Evolutionary conservation across 2,113 vertebrate genomes (phyloP).

Genomic region (Crotalus horridus): DNA sequence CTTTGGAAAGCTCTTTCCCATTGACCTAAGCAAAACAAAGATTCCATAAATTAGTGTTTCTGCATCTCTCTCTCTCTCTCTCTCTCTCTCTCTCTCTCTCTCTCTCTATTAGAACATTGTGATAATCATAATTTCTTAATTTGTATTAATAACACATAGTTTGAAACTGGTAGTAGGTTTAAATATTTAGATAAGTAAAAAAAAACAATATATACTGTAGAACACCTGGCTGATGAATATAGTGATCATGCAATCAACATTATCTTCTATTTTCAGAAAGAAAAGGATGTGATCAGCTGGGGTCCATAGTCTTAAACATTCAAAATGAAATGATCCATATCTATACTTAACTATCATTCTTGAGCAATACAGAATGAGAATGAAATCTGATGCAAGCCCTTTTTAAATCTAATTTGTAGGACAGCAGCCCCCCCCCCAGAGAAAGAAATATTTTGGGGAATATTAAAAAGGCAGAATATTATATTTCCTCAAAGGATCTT

Average conservation of each 20-base stretch:
- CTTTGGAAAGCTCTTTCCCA: slow-evolving; percentile 90
- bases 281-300: no score
- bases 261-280: neutral
- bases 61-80: no score
- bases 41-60: neutral
- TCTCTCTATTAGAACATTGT: neutral
- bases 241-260: neutral
- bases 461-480: no score
- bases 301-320: no score
- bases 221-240: no score
- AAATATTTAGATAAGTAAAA: neutral
- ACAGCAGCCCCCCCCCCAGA: no score
- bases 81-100: no score
- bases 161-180: neutral
- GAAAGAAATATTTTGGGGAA: no score
- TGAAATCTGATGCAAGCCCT: neutral
- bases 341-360: neutral
- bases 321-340: no score
- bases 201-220: neutral
- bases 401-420: neutral
- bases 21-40: slow-evolving; percentile 78
- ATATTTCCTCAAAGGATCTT: no score
- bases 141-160: neutral
- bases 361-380: neutral
- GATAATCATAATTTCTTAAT: neutral